These are phyloP conservation scores for Tetraodon nigroviridis DNA, from an alignment of 2,113 vertebrate species.

Conservation along the genomic window DNA sequence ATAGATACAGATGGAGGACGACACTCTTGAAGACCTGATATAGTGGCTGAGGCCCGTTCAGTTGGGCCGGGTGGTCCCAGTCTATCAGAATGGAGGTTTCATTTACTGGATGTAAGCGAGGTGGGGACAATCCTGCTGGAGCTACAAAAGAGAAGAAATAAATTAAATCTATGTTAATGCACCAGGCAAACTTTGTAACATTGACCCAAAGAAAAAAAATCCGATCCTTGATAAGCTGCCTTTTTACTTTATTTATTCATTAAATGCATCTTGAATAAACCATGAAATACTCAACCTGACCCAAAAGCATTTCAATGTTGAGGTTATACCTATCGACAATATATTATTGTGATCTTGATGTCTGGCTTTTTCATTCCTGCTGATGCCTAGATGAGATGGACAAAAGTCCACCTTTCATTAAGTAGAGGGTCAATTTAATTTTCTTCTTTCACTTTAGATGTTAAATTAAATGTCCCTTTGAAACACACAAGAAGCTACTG, in stretches of 20 bases:
- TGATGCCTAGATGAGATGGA: constrained; percentile 11
- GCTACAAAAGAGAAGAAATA: constrained; percentile 61
- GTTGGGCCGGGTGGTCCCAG: constrained; percentile 78
- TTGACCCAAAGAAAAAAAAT: neutral
- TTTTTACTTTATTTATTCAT: constrained; percentile 1
- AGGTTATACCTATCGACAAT: neutral
- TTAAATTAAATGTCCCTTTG: constrained; percentile 59
- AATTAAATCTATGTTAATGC: neutral
- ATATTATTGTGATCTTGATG: neutral
- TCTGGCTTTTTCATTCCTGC: constrained; percentile 6
- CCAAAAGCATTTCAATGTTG: constrained; percentile 3
- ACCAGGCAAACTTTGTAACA: neutral
- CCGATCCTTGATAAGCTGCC: neutral
- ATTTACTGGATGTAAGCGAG: constrained; percentile 73
- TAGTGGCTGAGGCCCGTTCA: constrained; percentile 81
- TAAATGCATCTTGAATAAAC: neutral
- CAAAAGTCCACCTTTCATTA: constrained; percentile 41
- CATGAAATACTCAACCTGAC: too few species aligned
- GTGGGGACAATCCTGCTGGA: constrained; percentile 75
- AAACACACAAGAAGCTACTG: constrained; percentile 35
- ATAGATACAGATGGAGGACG: neutral
- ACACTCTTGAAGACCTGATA: constrained; percentile 71
- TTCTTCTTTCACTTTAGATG: constrained; percentile 50
- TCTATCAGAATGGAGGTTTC: constrained; percentile 73
- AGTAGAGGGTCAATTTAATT: constrained; percentile 54